A percentile compares a stretch with the other conserved stretches of the same genome.
These are phyloP conservation scores for Druceiella hillmani DNA, from an alignment of 2,888 invertebrate species.

Conservation along the genomic window DNA sequence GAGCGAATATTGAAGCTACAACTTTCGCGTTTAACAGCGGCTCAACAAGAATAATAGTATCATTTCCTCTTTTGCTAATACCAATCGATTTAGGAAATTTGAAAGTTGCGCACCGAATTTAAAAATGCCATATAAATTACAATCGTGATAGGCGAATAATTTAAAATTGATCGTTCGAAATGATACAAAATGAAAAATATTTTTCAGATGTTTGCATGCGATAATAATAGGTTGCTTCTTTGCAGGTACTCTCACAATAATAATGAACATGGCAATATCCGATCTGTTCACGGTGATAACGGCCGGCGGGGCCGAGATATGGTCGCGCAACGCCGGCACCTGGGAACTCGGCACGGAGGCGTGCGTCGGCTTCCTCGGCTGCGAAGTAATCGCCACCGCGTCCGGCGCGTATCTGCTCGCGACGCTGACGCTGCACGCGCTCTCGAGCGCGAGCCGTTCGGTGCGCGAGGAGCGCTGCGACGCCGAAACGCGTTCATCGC, in stretches of 20 bases:
- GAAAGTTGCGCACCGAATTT: too few relatives aligned
- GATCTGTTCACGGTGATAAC: slow-evolving; percentile 44
- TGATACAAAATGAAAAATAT: too few relatives aligned
- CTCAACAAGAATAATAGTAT: too few relatives aligned
- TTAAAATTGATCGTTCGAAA: too few relatives aligned
- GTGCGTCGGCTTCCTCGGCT: slow-evolving; percentile 51
- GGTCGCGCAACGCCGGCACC: slow-evolving; percentile 43
- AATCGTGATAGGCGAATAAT: too few relatives aligned
- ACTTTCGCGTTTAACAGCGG: too few relatives aligned
- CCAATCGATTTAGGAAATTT: too few relatives aligned
- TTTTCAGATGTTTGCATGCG: too few relatives aligned
- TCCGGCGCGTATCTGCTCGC: slow-evolving; percentile 52
- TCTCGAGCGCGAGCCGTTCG: slow-evolving; percentile 41
- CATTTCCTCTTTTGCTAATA: too few relatives aligned
- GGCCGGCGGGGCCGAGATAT: slow-evolving; percentile 47
- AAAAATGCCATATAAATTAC: too few relatives aligned
- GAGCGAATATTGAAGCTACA: too few relatives aligned
- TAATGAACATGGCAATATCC: slow-evolving; percentile 49
- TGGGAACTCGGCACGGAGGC: slow-evolving; percentile 47
- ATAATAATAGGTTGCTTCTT: too few relatives aligned
- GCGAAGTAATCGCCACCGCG: slow-evolving; percentile 50
- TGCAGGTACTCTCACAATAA: slow-evolving; percentile 48
- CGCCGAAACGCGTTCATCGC: slow-evolving; percentile 44
- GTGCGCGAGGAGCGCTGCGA: slow-evolving; percentile 35
- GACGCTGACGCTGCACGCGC: slow-evolving; percentile 52